Conservation (phyloP, 2,888 invertebrate species). For the Heliconius charithonia region DNA sequence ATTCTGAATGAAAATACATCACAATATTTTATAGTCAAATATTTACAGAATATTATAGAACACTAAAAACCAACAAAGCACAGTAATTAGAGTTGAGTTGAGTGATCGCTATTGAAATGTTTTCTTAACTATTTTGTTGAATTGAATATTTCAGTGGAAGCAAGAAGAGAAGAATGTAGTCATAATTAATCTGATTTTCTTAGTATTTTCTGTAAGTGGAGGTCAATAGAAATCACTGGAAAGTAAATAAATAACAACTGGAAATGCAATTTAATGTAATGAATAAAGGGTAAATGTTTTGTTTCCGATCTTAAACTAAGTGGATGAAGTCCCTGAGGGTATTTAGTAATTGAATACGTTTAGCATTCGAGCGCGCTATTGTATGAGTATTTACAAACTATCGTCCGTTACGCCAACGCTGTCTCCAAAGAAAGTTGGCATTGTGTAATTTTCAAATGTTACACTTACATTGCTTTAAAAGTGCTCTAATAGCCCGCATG, state of each 20-base stretch:
- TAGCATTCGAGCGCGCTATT: neutral
- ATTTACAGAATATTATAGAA: too few relatives aligned
- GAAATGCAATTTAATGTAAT: neutral
- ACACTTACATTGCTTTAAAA: slow-evolving; percentile 30
- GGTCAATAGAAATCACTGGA: neutral
- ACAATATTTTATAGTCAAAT: too few relatives aligned
- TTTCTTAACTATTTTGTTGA: neutral
- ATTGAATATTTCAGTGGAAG: neutral
- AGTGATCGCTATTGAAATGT: too few relatives aligned
- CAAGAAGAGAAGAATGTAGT: neutral
- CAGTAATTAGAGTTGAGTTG: too few relatives aligned
- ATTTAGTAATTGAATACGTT: slow-evolving; percentile 18
- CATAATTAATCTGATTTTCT: neutral
- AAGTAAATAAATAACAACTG: neutral
- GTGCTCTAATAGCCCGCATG: slow-evolving; percentile 31
- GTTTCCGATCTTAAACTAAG: slow-evolving; percentile 2
- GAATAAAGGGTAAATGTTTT: neutral
- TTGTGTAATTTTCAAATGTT: slow-evolving; percentile 45
- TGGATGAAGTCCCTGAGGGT: neutral
- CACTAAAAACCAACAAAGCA: too few relatives aligned
- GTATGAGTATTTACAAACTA: neutral
- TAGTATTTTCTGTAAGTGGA: neutral
- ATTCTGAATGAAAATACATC: too few relatives aligned
- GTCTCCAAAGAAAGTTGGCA: slow-evolving; percentile 43
- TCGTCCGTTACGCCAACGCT: slow-evolving; percentile 15